A percentile compares a stretch with the other conserved stretches of the same genome.
Evolutionary conservation across 2,888 invertebrate species (phyloP).

Genomic region (Hanleya hanleyi): DNA sequence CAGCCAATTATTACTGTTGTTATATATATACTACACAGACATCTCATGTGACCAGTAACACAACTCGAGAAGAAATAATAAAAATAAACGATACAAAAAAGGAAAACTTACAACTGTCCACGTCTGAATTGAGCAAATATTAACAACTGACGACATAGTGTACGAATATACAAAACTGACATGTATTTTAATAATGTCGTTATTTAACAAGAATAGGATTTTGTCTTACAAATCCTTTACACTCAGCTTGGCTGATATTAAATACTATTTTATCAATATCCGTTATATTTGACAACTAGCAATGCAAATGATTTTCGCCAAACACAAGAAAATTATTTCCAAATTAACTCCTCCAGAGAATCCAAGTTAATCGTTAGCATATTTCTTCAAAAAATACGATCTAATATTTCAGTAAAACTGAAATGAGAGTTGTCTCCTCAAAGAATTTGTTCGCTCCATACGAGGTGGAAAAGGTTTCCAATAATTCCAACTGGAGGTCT

Average conservation of each 20-base stretch:
- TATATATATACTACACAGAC: not conserved
- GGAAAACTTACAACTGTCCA: not conserved
- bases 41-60: not conserved
- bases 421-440: too few relatives aligned
- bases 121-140: not conserved
- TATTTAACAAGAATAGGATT: not conserved
- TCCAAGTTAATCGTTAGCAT: too few relatives aligned
- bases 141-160: not conserved
- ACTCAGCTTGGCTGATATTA: not conserved
- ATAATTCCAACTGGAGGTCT: too few relatives aligned
- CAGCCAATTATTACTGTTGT: not conserved
- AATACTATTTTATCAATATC: not conserved
- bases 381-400: too few relatives aligned
- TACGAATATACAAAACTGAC: not conserved
- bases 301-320: too few relatives aligned
- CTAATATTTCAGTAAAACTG: too few relatives aligned
- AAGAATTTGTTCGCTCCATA: too few relatives aligned
- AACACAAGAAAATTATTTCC: too few relatives aligned
- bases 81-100: not conserved
- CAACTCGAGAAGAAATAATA: not conserved
- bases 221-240: not conserved
- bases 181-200: not conserved
- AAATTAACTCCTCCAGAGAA: too few relatives aligned
- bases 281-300: too few relatives aligned
- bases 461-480: too few relatives aligned